phyloP scores from a whole-genome alignment of 2,113 vertebrate genomes.

The Ailuropoda melanoleuca region DNA sequence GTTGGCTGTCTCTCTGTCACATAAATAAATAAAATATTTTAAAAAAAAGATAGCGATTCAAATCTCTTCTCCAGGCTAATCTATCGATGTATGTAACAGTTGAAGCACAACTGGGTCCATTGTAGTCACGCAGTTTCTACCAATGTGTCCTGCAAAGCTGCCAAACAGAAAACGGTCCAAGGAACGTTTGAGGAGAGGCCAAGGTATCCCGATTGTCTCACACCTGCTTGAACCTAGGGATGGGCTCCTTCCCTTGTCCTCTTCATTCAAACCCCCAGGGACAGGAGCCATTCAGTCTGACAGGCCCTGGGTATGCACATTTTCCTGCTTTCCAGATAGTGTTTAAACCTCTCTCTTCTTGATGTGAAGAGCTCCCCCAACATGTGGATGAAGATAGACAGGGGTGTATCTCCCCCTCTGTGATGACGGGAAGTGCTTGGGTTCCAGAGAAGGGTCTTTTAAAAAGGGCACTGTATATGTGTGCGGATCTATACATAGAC shows the following conservation, averaged over 20 bases:
- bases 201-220: not conserved
- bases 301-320: not conserved
- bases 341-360: too few species aligned
- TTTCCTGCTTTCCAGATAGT: not conserved
- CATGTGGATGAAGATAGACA: not conserved
- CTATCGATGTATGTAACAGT: rapidly evolving
- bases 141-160: rapidly evolving
- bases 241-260: not conserved
- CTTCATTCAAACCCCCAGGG: not conserved
- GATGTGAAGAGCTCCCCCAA: not conserved
- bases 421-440: too few species aligned
- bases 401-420: not conserved
- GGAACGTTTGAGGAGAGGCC: too few species aligned
- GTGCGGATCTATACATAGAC: not conserved
- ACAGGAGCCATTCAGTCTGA: not conserved
- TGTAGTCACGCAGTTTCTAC: rapidly evolving
- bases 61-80: not conserved
- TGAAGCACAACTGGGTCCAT: rapidly evolving
- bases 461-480: too few species aligned
- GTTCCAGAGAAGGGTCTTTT: not conserved
- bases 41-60: rapidly evolving
- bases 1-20: too few species aligned
- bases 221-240: not conserved
- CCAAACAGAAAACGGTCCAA: too few species aligned
- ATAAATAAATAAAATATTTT: too few species aligned